Base-by-base conservation (phyloP, 2,888 invertebrate genomes). In the Callosobruchus maculatus region DNA sequence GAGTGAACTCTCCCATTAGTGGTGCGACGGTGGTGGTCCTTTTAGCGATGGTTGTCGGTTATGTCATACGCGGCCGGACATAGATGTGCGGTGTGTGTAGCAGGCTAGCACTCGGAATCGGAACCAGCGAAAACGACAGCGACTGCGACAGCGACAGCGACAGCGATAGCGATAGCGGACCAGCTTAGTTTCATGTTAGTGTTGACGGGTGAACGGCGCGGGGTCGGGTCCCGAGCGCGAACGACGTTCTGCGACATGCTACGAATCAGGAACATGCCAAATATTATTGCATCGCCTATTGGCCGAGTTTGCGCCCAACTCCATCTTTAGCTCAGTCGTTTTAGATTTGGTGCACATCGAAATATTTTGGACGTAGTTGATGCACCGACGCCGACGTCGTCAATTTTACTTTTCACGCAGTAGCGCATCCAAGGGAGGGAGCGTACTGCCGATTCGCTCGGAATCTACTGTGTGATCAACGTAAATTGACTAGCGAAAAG, bases 1-100 rank as follows among this genome's bases (percentile, higher is more conserved):
- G 85, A 84, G 85, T 87, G 85, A 87, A 87, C 84, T 87, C 87
- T 85, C 87, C 87, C 87, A 87, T 87, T 85, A 86, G 86, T 83
- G 83, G 83, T 84, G 82, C 84, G 85, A 1, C 7, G 80, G 81
- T 81, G 77, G 82, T 82, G 81, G 80, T 79, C 81, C 80, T 78
- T 80, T 81, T 80, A 81, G 78, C 78, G 81, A 81, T 78, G 77
- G 75, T 80, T 80, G 69, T 74, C 70, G 76, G 82, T 83, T 83
- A 83, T 83, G 83, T 84, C 84, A 84, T 83, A 83, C 82, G 83
- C 83, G 82, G 82, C 83, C 80, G 13, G 49, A 49, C 49, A 49
- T 49, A 49, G 18, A 18, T 49, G 49, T 49, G 18, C 49, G 49
- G 49, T 49, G 13, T 49, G 18, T 49, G 13, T 49, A 18, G 49